These are phyloP conservation scores for Pelochelys cantorii DNA, from an alignment of 2,797 vertebrate species.

Conservation along the genomic window DNA sequence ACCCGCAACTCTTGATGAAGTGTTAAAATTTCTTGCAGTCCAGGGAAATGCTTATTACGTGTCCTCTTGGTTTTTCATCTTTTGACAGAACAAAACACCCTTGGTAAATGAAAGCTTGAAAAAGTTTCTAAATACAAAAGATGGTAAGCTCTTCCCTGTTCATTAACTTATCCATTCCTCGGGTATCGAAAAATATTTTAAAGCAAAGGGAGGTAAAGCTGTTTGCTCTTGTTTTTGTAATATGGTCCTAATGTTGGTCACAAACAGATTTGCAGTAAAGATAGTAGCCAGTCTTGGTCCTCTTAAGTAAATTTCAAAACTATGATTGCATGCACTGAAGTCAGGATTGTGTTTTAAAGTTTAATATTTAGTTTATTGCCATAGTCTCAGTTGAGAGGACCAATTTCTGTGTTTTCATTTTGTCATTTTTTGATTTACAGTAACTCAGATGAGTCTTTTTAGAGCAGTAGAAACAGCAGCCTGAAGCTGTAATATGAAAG, in stretches of 20 bases:
- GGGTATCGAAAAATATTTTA: neutral
- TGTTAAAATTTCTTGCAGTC: neutral
- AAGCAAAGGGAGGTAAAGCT: neutral
- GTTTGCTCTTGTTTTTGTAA: neutral
- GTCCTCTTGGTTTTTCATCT: conserved; percentile 14
- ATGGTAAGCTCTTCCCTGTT: conserved; percentile 84
- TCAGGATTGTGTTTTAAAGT: neutral
- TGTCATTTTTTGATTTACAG: neutral
- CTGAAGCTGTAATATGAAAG: neutral
- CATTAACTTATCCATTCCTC: neutral
- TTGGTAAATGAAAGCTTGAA: conserved; percentile 93
- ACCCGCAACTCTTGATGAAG: neutral
- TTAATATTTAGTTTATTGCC: neutral
- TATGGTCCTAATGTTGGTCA: neutral
- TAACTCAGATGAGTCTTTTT: neutral
- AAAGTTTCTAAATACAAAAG: conserved; percentile 91
- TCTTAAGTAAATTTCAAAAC: neutral
- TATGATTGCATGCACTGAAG: neutral
- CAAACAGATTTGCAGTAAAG: neutral
- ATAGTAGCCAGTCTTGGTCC: neutral
- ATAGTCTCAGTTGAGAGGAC: neutral
- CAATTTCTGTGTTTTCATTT: neutral
- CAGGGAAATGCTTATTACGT: neutral
- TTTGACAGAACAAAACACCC: conserved; percentile 90
- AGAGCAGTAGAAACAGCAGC: neutral